Evolutionary conservation across 1,140 invertebrate genomes (phyloP), one percentile per base, ranked within the genome.

Genomic region (Drosophila lacertosa): DNA sequence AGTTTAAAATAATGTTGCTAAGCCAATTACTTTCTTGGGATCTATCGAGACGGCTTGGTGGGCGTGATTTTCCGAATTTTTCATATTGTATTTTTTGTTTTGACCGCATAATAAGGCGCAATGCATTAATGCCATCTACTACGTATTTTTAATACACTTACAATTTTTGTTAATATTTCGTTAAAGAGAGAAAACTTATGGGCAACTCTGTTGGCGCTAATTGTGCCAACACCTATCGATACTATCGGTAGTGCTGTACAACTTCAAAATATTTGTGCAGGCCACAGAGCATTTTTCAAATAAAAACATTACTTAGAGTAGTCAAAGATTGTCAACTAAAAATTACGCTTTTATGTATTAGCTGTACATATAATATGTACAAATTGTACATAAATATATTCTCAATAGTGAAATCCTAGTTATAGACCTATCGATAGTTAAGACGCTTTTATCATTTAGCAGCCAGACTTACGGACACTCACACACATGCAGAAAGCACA

Each of bases 161-260:
- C 0, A 44, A 54, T 63, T 63, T 63, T 13, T 0, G 13, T 45
- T 18, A 0, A 29, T 7, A 33, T 24, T 13, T 10, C 13, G 18
- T 33, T 1, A 10, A 33, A n/a, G 16, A 68, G 45, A 47, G 33
- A 42, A 48, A 70, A 55, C 45, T 16, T 35, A 66, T 48, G 51
- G 62, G 53, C 44, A 58, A 71, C 62, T 57, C 42, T 39, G 16
- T 47, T 40, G 20, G 7, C 20, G 13, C 10, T 3, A 16, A 45
- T 13, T 22, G 20, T 0, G 4, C 5, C 22, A 13, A 13, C 6
- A 2, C n/a, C 20, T 22, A 3, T 29, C 33, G 33, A 35, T 35
- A 35, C n/a, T 13, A 35, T 35, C 11, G 11, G 11, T 3, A n/a
- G 42, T 44, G 42, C 0, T 44, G 42, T 22, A 44, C 22, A 44